Evolutionary conservation across 2,888 invertebrate genomes (phyloP).

Genomic region (Latrodectus hesperus): DNA sequence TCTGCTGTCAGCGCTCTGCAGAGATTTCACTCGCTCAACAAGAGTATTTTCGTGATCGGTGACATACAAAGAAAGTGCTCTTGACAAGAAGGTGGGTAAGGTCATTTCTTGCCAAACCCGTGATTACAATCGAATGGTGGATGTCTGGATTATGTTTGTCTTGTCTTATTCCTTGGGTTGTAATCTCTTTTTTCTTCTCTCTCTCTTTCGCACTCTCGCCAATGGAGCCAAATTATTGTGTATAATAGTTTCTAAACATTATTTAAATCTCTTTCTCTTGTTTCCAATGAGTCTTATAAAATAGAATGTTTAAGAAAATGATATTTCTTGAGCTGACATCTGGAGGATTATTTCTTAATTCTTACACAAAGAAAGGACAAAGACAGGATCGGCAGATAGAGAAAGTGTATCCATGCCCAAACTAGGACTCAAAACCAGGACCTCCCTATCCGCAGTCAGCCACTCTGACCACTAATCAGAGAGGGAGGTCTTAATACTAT

Average conservation of each 20-base stretch:
- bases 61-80: conserved; percentile 54
- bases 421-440: too few species aligned
- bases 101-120: conserved; percentile 11
- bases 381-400: too few species aligned
- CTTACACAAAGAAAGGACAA: too few species aligned
- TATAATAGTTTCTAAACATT: neutral
- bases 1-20: conserved; percentile 17
- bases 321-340: neutral
- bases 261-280: neutral
- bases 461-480: too few species aligned
- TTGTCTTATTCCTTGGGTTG: conserved; percentile 15
- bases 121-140: conserved; percentile 34
- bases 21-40: conserved; percentile 1
- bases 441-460: too few species aligned
- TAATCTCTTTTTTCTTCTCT: neutral
- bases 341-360: too few species aligned
- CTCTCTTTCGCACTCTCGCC: conserved; percentile 17
- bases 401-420: too few species aligned
- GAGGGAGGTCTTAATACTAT: too few species aligned
- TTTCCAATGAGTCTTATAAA: neutral
- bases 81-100: conserved; percentile 32
- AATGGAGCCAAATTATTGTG: conserved; percentile 23
- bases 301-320: neutral
- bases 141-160: conserved; percentile 11
- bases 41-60: conserved; percentile 25